Base-by-base conservation (phyloP, 1,140 invertebrate genomes). In the Lutraria rhynchaena region DNA sequence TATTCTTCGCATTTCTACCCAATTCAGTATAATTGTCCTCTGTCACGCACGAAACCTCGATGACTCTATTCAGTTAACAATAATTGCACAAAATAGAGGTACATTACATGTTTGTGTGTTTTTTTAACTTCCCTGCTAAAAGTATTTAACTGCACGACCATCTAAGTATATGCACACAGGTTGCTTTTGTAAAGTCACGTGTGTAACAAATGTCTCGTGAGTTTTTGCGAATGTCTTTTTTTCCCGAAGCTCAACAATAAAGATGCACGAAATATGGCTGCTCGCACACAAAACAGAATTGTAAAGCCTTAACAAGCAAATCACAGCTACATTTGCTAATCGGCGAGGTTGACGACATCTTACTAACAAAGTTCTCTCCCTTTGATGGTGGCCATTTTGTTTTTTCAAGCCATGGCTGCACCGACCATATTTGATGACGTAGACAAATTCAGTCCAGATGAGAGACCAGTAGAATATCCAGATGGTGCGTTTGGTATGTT, bases 381-480 rank as follows among this genome's bases (percentile, higher is more conserved):
- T 60, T 73, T 58, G 0, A 27, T 13, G 15, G 3, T n/a, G 17
- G 1, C 46, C 35, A 85, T 41, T 5, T 41, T 41, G 5, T 5
- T 15, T 15, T 15, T 7, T 41, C 37, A 90, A 29, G 89, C 89
- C 89, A 90, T 90, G 19, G 87, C 86, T 37, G 87, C 86, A 9
- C 89, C 89, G 27, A 90, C 88, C 89, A 90, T 90, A 86, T 89
- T 90, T 76, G 86, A 81, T 61, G 83, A 77, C 31, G 89, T 88
- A 55, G 87, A 88, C n/a, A 90, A 81, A 65, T 90, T 90, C 9
- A 90, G 84, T 22, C 86, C 86, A 65, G 86, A 89, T 35, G 86
- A 84, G 35, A 88, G 75, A 55, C 85, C 85, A 15, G 82, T 82
- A 33, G 85, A 78, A 51, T 83, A 83, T 5, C 89, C 89, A 19